Percentiles rank a stretch among this genome's conserved stretches.
phyloP scores from a whole-genome alignment of 2,113 vertebrate genomes.

The Elephantulus edwardii region DNA sequence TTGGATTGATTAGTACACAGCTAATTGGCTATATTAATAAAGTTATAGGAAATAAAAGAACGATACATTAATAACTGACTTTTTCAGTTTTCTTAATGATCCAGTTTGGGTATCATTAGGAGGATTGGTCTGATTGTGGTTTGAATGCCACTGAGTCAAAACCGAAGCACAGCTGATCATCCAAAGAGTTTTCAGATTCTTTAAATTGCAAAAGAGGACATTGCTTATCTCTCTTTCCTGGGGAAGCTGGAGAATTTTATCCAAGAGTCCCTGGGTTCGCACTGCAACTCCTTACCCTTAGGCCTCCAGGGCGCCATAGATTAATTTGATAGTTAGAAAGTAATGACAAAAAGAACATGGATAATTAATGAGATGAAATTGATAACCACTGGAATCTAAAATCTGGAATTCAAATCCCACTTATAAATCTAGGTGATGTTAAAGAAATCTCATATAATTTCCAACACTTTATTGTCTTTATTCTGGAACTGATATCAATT shows the following conservation, averaged over 20 bases:
- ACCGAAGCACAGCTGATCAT: too few species aligned
- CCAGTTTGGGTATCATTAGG: background rate
- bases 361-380: background rate
- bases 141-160: too few species aligned
- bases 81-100: background rate
- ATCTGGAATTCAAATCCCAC: background rate
- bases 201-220: too few species aligned
- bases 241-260: too few species aligned
- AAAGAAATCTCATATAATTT: background rate
- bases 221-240: too few species aligned
- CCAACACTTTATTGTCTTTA: background rate
- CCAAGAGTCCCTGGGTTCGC: too few species aligned
- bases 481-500: background rate
- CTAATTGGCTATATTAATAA: background rate
- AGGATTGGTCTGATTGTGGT: background rate
- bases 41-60: background rate
- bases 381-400: background rate
- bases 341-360: background rate
- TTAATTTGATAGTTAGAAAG: background rate
- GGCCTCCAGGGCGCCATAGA: too few species aligned
- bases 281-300: too few species aligned
- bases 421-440: background rate
- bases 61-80: background rate
- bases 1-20: background rate
- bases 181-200: too few species aligned